A percentile compares a stretch with the other conserved stretches of the same genome.
These are phyloP conservation scores for Choreutis nemorana DNA, from an alignment of 2,888 invertebrate genomes.

Conservation along the genomic window DNA sequence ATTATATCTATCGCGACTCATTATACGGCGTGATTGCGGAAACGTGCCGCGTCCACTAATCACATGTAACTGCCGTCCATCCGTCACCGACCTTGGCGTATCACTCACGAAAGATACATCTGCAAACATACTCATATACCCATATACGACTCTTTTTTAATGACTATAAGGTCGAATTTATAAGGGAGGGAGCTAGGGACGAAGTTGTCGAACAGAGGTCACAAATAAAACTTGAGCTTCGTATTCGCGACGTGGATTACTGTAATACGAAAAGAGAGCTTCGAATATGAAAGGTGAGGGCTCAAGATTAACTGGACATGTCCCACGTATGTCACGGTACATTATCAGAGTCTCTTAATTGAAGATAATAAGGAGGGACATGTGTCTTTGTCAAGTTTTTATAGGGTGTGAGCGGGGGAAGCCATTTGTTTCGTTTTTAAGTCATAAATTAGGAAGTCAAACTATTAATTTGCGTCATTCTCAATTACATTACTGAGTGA, in stretches of 20 bases:
- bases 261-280: conserved; percentile 6
- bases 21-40: conserved; percentile 46
- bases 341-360: conserved; percentile 63
- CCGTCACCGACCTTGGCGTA: conserved; percentile 39
- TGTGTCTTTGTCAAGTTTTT: conserved; percentile 63
- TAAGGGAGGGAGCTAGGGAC: conserved; percentile 9
- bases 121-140: conserved; percentile 14
- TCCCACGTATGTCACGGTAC: conserved; percentile 52
- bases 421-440: conserved; percentile 42
- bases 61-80: conserved; percentile 45
- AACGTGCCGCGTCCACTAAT: conserved; percentile 45
- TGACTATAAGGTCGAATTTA: conserved; percentile 20
- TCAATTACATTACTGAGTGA: conserved; percentile 15
- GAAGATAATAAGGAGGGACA: conserved; percentile 64
- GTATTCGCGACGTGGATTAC: conserved; percentile 9
- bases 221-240: conserved; percentile 27
- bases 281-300: conserved; percentile 10
- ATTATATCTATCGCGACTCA: conserved; percentile 31
- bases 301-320: conserved; percentile 21
- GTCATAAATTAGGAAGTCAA: conserved; percentile 29
- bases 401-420: conserved; percentile 52
- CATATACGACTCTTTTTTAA: conserved; percentile 12
- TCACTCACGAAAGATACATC: conserved; percentile 37
- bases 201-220: conserved; percentile 24
- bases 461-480: conserved; percentile 44